Conservation (phyloP, 2,113 vertebrate genomes). For the Hypocryptadius cinnamomeus region DNA sequence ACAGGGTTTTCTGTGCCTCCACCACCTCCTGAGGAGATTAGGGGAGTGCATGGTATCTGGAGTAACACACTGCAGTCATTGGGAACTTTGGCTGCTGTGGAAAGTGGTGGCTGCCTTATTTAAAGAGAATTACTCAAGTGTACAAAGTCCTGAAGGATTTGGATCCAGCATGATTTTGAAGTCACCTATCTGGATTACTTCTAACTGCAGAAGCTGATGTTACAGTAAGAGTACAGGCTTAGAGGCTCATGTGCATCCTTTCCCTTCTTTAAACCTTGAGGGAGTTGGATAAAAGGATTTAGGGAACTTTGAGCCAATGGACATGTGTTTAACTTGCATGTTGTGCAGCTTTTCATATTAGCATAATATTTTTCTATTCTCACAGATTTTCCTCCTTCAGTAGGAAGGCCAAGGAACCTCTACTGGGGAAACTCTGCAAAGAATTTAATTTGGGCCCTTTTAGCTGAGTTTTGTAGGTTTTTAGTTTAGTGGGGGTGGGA, state of each 20-base stretch:
- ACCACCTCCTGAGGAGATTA: constrained; percentile 22
- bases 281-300: background rate
- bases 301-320: background rate
- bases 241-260: background rate
- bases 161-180: background rate
- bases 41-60: background rate
- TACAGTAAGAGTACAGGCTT: background rate
- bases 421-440: background rate
- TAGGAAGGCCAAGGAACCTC: background rate
- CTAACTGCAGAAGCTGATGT: background rate
- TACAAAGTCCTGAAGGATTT: background rate
- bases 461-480: background rate
- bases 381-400: background rate
- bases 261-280: background rate
- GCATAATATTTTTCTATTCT: background rate
- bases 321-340: background rate
- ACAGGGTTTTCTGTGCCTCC: background rate
- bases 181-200: background rate
- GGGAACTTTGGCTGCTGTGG: background rate
- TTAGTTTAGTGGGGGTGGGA: background rate
- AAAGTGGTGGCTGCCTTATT: background rate
- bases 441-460: background rate
- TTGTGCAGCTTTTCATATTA: background rate
- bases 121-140: background rate
- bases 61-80: background rate